A percentile compares a stretch with the other conserved stretches of the same genome.
Conservation (phyloP, 1,140 invertebrate species). For the Drosophila elegans region DNA sequence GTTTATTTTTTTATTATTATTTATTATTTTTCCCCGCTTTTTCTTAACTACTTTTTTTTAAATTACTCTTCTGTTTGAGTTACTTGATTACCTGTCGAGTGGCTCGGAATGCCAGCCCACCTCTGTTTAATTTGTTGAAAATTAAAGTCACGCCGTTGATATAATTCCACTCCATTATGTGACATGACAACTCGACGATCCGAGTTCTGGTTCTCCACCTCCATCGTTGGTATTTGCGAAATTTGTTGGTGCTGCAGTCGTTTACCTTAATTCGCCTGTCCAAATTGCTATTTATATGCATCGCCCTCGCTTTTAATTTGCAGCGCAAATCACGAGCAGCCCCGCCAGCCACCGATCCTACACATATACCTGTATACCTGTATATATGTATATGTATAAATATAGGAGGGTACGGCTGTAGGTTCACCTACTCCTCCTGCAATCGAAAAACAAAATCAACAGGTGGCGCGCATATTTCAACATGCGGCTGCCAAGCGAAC, state of each 20-base stretch:
- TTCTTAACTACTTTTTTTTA: neutral
- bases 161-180: constrained; percentile 67
- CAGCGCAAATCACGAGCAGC: constrained; percentile 74
- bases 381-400: constrained; percentile 7
- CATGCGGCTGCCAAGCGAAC: constrained; percentile 69
- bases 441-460: constrained; percentile 80
- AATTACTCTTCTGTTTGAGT: constrained; percentile 26
- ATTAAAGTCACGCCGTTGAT: constrained; percentile 70
- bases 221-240: constrained; percentile 20
- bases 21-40: neutral
- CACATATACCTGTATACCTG: neutral
- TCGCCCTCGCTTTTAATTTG: constrained; percentile 81
- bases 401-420: constrained; percentile 11
- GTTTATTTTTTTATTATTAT: too few relatives aligned
- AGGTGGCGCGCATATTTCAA: constrained; percentile 82
- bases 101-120: constrained; percentile 7
- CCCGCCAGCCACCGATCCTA: constrained; percentile 12
- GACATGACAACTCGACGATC: constrained; percentile 60
- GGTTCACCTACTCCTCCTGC: constrained; percentile 40
- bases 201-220: constrained; percentile 4
- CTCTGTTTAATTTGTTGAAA: constrained; percentile 43
- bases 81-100: constrained; percentile 28
- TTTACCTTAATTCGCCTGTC: constrained; percentile 80
- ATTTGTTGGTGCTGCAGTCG: constrained; percentile 58
- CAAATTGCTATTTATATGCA: constrained; percentile 82